phyloP scores from a whole-genome alignment of 2,797 vertebrate species.

The Xenopus petersii region DNA sequence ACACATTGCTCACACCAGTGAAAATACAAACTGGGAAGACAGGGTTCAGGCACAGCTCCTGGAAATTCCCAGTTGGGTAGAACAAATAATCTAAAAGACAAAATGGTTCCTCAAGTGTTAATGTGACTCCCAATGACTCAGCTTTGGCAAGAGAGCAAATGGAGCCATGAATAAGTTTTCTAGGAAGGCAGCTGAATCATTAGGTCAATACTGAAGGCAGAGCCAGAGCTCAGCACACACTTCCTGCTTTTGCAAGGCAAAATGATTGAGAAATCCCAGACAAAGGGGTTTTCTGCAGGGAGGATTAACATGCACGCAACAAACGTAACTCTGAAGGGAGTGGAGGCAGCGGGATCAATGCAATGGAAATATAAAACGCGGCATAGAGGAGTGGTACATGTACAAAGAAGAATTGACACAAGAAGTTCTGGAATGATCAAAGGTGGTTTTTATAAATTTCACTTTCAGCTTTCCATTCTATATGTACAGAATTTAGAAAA shows the following conservation, averaged over 20 bases:
- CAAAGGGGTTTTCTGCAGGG: slow-evolving; percentile 48
- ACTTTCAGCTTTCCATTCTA: slow-evolving; percentile 74
- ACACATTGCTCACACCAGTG: too few species aligned
- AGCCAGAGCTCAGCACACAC: slow-evolving; percentile 35
- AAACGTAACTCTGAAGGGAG: slow-evolving; percentile 6
- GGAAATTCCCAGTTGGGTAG: too few species aligned
- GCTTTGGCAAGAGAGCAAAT: slow-evolving; percentile 31
- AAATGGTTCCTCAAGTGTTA: slow-evolving; percentile 14
- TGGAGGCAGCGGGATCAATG: slow-evolving; percentile 25
- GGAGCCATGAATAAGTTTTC: slow-evolving; percentile 33
- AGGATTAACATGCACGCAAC: slow-evolving; percentile 50
- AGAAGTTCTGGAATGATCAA: slow-evolving; percentile 81
- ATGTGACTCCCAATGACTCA: slow-evolving; percentile 29
- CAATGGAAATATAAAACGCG: slow-evolving; percentile 48
- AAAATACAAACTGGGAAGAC: too few species aligned
- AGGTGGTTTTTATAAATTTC: slow-evolving; percentile 80
- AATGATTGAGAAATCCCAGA: slow-evolving; percentile 41
- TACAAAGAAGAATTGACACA: slow-evolving; percentile 70
- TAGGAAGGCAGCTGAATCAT: slow-evolving; percentile 41
- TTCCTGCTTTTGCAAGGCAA: slow-evolving; percentile 43
- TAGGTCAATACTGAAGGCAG: slow-evolving; percentile 34
- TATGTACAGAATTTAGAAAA: slow-evolving; percentile 77
- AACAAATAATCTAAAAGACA: background rate
- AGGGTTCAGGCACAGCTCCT: too few species aligned
- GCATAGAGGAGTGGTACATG: slow-evolving; percentile 44